phyloP scores from a whole-genome alignment of 2,797 vertebrate species.

The Chelon labrosus region DNA sequence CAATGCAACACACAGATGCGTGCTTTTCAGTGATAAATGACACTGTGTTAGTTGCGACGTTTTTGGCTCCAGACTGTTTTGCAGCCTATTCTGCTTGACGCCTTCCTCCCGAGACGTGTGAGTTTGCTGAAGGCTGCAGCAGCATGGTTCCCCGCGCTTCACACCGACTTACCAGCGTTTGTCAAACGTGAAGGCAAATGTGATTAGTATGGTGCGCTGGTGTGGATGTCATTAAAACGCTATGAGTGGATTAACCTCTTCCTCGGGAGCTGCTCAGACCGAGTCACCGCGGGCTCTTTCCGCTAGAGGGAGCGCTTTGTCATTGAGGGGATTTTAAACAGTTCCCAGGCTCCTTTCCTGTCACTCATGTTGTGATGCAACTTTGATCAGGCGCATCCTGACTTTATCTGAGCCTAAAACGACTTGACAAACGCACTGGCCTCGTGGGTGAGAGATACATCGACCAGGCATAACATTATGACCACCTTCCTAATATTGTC shows the following conservation, averaged over 20 bases:
- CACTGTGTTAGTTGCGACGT: constrained; percentile 37
- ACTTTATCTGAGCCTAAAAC: background rate
- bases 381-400: background rate
- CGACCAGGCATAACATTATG: too few relatives aligned
- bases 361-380: background rate
- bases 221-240: constrained; percentile 84
- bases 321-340: constrained; percentile 13
- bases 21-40: background rate
- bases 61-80: constrained; percentile 21
- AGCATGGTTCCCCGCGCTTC: constrained; percentile 8
- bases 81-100: constrained; percentile 24
- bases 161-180: constrained; percentile 9
- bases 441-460: background rate
- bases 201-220: constrained; percentile 52
- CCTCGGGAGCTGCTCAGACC: constrained; percentile 56
- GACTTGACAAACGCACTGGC: background rate
- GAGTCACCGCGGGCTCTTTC: constrained; percentile 26
- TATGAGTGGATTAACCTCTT: constrained; percentile 68
- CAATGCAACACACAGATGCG: background rate
- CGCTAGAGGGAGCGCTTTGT: constrained; percentile 72
- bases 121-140: constrained; percentile 19
- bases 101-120: constrained; percentile 30
- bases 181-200: constrained; percentile 32
- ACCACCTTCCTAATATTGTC: too few relatives aligned
- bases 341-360: background rate